These are phyloP conservation scores for Fragum fragum DNA, from an alignment of 2,888 invertebrate species.

Conservation along the genomic window DNA sequence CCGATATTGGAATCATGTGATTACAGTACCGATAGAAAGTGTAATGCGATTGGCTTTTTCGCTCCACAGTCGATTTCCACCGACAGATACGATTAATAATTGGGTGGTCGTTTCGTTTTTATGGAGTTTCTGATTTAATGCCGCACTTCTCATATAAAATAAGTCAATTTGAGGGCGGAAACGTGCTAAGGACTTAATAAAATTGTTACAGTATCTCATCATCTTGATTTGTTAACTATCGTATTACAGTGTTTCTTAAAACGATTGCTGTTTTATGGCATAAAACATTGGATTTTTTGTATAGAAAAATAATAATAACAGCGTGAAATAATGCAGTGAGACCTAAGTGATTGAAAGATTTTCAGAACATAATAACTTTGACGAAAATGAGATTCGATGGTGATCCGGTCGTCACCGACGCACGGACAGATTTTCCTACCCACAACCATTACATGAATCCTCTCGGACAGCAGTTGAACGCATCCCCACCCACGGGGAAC, in stretches of 20 bases:
- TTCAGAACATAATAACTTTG: too few relatives aligned
- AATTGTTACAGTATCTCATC: constrained; percentile 24
- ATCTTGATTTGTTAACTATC: constrained; percentile 26
- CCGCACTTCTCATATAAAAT: constrained; percentile 20
- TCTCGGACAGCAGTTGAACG: constrained; percentile 37
- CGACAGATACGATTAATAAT: constrained; percentile 22
- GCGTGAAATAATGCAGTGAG: not conserved
- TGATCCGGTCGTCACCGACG: constrained; percentile 58
- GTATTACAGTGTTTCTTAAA: not conserved
- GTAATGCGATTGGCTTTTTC: not conserved
- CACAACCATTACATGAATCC: constrained; percentile 46
- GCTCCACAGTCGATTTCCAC: not conserved
- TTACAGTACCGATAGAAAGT: constrained; percentile 3
- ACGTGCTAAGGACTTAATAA: constrained; percentile 20
- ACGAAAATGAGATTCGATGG: constrained; percentile 70
- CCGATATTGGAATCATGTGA: constrained; percentile 3
- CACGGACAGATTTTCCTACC: constrained; percentile 58
- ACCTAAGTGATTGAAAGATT: too few relatives aligned
- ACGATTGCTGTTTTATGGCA: not conserved
- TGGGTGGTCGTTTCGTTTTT: constrained; percentile 27
- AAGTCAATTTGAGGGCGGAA: constrained; percentile 26
- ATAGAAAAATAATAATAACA: too few relatives aligned
- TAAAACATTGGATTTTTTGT: too few relatives aligned
- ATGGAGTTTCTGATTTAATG: constrained; percentile 25
- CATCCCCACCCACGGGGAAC: constrained; percentile 57